Conservation (phyloP, 2,113 vertebrate species). For the Neogale vison region DNA sequence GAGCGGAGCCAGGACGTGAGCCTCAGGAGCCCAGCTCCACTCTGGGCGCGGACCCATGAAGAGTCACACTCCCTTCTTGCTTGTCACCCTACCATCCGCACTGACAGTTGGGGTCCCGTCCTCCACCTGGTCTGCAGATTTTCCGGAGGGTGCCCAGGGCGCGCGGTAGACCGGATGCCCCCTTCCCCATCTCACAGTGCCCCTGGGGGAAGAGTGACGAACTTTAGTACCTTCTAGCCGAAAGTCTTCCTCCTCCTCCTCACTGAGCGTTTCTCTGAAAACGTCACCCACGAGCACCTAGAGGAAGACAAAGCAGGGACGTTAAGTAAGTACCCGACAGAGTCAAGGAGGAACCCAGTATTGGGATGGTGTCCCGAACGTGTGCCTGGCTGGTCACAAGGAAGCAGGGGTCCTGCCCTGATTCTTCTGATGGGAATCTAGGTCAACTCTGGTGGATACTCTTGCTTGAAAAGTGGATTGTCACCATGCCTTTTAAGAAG, state of each 20-base stretch:
- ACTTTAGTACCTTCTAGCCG: constrained; percentile 93
- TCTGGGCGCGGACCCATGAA: neutral
- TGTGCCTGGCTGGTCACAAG: neutral
- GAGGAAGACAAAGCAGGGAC: constrained; percentile 65
- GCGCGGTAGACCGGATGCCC: neutral
- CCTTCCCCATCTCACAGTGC: no score
- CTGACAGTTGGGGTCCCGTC: neutral
- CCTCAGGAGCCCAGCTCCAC: neutral
- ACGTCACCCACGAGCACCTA: constrained; percentile 91
- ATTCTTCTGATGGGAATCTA: neutral
- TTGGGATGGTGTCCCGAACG: neutral
- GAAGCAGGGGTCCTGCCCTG: neutral
- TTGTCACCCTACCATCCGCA: neutral
- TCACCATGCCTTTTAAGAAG: neutral
- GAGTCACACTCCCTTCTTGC: accelerated
- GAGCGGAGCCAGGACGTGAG: neutral
- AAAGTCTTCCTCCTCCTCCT: constrained; percentile 95
- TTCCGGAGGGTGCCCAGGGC: neutral
- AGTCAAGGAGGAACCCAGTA: neutral
- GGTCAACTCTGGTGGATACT: neutral
- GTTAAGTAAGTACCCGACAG: neutral
- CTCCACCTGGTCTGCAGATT: neutral
- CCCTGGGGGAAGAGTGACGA: neutral
- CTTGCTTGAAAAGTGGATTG: neutral
- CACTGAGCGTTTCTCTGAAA: constrained; percentile 89